phyloP scores from a whole-genome alignment of 2,888 invertebrate species.

The Drosophila austrosaltans region DNA sequence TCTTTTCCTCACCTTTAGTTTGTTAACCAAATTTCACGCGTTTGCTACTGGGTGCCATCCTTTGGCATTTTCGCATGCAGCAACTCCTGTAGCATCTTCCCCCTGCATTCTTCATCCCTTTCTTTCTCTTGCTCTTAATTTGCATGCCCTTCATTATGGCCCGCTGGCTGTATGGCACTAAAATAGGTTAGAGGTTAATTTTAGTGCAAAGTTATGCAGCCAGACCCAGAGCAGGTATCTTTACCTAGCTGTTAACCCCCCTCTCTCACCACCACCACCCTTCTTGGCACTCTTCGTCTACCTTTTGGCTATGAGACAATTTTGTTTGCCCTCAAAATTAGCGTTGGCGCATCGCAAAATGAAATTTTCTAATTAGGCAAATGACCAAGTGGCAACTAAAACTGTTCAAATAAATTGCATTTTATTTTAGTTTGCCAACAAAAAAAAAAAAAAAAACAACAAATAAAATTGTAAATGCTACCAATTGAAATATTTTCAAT shows the following conservation, averaged over 20 bases:
- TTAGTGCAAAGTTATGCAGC: conserved; percentile 78
- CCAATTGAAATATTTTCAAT: conserved; percentile 43
- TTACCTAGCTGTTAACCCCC: too few relatives aligned
- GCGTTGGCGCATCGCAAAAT: conserved; percentile 43
- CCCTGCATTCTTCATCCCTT: conserved; percentile 7
- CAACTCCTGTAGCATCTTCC: conserved; percentile 70
- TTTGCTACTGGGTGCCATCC: conserved; percentile 48
- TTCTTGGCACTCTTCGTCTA: background rate
- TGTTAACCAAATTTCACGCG: conserved; percentile 53
- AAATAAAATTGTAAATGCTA: conserved; percentile 14
- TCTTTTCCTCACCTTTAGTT: conserved; percentile 9
- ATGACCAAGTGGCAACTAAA: conserved; percentile 19
- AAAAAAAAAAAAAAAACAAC: background rate
- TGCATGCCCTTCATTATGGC: conserved; percentile 74
- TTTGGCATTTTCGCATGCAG: background rate
- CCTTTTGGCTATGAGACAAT: conserved; percentile 27
- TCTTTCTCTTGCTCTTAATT: conserved; percentile 67
- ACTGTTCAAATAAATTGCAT: conserved; percentile 4
- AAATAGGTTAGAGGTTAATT: conserved; percentile 80
- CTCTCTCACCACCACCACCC: background rate
- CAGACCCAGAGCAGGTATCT: conserved; percentile 19
- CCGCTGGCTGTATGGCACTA: conserved; percentile 51
- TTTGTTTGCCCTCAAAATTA: conserved; percentile 24
- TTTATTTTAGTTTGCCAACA: conserved; percentile 29
- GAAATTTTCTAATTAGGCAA: conserved; percentile 75